Conservation (phyloP, 2,888 invertebrate species). For the Imbricaverruca yamaguchii region DNA sequence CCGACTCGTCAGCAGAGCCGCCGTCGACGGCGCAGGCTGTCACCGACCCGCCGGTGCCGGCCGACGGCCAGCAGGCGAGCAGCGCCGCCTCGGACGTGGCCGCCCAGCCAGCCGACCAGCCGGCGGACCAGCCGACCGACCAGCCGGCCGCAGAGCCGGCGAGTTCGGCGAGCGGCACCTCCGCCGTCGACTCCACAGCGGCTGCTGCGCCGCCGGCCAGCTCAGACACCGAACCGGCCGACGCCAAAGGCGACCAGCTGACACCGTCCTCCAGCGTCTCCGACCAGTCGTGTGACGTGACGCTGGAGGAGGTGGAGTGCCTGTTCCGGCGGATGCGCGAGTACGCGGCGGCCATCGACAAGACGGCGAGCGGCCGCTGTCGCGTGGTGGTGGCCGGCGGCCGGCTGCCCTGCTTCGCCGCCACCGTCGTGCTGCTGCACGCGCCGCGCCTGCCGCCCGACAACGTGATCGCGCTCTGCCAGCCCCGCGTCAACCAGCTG, state of each 20-base stretch:
- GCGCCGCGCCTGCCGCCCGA: background rate
- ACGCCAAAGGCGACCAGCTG: too few relatives aligned
- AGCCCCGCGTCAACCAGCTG: conserved; percentile 10
- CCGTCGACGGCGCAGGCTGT: background rate
- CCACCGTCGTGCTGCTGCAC: background rate
- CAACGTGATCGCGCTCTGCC: background rate
- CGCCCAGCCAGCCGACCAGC: background rate
- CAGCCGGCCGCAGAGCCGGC: background rate
- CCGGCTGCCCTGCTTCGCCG: background rate
- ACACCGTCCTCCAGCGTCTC: too few relatives aligned
- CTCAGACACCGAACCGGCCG: background rate
- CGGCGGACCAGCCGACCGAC: background rate
- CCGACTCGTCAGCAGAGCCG: background rate
- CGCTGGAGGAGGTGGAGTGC: background rate
- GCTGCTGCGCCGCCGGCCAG: background rate
- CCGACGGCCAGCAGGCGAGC: background rate
- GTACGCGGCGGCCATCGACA: background rate
- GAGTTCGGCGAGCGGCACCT: too few relatives aligned
- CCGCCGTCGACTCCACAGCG: too few relatives aligned
- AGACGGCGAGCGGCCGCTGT: background rate
- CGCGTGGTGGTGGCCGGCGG: conserved; percentile 23
- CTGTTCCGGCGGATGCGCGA: conserved; percentile 1
- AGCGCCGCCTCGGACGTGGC: background rate
- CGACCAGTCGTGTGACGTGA: background rate
- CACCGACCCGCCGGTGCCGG: background rate